A percentile compares a stretch with the other conserved stretches of the same genome.
Evolutionary conservation across 2,888 invertebrate genomes (phyloP).

Genomic region (Catotricha subobsoleta): DNA sequence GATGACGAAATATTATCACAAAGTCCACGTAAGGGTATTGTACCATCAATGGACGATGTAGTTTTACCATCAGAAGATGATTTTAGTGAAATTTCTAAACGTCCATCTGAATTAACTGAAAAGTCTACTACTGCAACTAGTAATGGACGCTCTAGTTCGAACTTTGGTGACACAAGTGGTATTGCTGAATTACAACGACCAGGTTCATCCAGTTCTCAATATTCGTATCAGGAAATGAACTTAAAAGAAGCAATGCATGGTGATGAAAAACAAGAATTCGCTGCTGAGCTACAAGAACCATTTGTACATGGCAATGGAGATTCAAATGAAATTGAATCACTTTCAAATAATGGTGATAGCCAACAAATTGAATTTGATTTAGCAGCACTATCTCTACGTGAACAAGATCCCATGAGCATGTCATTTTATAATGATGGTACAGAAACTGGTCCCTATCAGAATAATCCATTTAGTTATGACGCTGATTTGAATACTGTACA

Average conservation of each 20-base stretch:
- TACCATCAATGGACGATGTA: conserved; percentile 21
- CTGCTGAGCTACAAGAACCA: conserved; percentile 8
- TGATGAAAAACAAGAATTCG: conserved; percentile 16
- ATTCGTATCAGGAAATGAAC: conserved; percentile 15
- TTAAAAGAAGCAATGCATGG: conserved; percentile 17
- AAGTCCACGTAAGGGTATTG: conserved; percentile 49
- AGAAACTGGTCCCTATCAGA: not conserved
- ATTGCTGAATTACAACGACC: conserved; percentile 5
- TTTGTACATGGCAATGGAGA: not conserved
- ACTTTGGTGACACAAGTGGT: conserved; percentile 9
- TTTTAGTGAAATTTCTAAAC: conserved; percentile 24
- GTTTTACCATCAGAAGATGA: conserved; percentile 19
- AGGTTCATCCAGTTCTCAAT: conserved; percentile 9
- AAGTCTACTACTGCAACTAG: not conserved
- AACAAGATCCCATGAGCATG: conserved; percentile 11
- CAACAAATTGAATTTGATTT: not conserved
- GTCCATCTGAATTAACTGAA: conserved; percentile 20
- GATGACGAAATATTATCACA: conserved; percentile 38
- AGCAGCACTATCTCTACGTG: conserved; percentile 1
- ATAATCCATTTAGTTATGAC: conserved; percentile 1
- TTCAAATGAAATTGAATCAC: not conserved
- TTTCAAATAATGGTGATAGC: not conserved
- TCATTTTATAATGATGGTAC: conserved; percentile 7
- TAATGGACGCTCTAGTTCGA: not conserved
- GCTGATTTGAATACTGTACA: conserved; percentile 23